Conservation (phyloP, 2,888 invertebrate genomes). For the Heteromyza rotundicornis region DNA sequence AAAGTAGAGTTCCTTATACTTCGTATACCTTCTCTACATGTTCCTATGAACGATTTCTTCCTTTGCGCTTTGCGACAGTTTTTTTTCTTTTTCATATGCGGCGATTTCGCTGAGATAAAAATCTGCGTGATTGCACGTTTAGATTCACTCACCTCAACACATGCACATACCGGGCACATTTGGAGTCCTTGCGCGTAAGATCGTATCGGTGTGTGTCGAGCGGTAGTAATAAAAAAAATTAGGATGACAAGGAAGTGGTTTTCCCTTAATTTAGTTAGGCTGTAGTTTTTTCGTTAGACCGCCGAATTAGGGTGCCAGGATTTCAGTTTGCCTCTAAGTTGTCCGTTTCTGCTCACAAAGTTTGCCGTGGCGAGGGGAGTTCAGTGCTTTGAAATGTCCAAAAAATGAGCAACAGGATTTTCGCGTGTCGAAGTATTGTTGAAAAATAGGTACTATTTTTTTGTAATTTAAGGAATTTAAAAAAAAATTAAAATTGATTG, state of each 20-base stretch:
- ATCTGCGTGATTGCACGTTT: constrained; percentile 31
- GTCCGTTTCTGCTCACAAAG: neutral
- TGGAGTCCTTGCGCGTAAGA: neutral
- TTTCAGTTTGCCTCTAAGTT: neutral
- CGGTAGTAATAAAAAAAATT: constrained; percentile 20
- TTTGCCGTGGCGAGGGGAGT: neutral
- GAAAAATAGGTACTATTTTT: constrained; percentile 19
- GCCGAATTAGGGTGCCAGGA: constrained; percentile 8
- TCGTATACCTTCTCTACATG: no score
- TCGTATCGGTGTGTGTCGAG: constrained; percentile 4
- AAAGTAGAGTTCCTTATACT: no score
- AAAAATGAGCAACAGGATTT: constrained; percentile 25
- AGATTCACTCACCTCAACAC: constrained; percentile 7
- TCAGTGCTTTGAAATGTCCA: neutral
- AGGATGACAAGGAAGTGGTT: constrained; percentile 32
- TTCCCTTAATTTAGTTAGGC: constrained; percentile 15
- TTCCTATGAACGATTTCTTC: neutral
- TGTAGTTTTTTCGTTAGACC: constrained; percentile 13
- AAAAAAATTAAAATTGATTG: neutral
- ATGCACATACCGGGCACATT: neutral
- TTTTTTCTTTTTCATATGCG: no score
- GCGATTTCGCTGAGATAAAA: constrained; percentile 28
- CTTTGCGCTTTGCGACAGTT: neutral
- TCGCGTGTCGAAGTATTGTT: constrained; percentile 23
- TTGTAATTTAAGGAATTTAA: neutral